A percentile compares a stretch with the other conserved stretches of the same genome.
These are phyloP conservation scores for Tetramorium parvispinum DNA, from an alignment of 1,140 invertebrate species.

Conservation along the genomic window DNA sequence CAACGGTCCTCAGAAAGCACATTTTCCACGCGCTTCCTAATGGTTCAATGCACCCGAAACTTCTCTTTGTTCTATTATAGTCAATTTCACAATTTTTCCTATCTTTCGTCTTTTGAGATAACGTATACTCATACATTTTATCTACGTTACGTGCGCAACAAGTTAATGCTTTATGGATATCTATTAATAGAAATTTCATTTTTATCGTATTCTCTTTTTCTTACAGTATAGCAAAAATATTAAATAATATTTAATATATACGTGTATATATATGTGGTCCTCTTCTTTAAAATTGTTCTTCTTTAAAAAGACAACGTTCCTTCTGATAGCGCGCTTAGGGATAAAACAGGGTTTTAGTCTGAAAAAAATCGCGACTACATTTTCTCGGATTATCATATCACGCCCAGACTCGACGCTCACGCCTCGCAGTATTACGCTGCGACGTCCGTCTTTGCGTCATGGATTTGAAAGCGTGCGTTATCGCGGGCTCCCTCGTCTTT, in stretches of 20 bases:
- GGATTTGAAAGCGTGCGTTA: constrained; percentile 41
- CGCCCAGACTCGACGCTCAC: background rate
- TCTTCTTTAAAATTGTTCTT: background rate
- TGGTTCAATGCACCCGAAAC: background rate
- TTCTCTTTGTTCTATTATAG: background rate
- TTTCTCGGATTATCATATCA: constrained; percentile 47
- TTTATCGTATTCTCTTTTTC: background rate
- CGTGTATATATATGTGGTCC: too few species aligned
- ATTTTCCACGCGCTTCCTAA: background rate
- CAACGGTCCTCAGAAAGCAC: background rate
- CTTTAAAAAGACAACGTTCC: background rate
- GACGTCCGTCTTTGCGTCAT: constrained; percentile 7
- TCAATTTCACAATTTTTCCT: background rate
- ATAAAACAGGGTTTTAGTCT: background rate
- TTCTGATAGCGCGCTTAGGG: background rate
- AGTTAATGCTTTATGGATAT: background rate
- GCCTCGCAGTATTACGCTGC: background rate
- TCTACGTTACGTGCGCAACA: background rate
- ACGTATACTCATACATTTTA: background rate
- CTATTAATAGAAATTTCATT: background rate
- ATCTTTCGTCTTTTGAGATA: background rate
- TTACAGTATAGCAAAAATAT: background rate
- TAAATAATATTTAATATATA: background rate
- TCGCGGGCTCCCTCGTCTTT: background rate
- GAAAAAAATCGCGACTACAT: constrained; percentile 11